These are phyloP conservation scores for Heliothis subflexa DNA, from an alignment of 1,140 invertebrate genomes.

Conservation along the genomic window DNA sequence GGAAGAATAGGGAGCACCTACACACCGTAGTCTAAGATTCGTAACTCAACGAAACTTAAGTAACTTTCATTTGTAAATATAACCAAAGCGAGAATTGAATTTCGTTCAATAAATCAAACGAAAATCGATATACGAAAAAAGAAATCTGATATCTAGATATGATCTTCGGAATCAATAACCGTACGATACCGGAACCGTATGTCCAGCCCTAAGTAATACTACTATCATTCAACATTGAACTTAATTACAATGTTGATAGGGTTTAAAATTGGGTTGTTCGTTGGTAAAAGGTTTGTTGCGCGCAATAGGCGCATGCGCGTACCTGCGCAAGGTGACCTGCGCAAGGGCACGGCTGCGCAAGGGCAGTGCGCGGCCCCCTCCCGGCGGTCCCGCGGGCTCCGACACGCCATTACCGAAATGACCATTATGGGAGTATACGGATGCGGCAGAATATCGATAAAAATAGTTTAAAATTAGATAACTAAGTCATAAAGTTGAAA, in stretches of 20 bases:
- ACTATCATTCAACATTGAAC: not conserved
- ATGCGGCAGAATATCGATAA: conserved; percentile 30
- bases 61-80: not conserved
- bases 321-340: conserved; percentile 79
- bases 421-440: conserved; percentile 59
- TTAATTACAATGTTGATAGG: not conserved
- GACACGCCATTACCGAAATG: conserved; percentile 80
- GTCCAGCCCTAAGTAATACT: conserved; percentile 7
- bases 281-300: conserved; percentile 72
- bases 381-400: conserved; percentile 54
- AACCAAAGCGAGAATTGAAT: conserved; percentile 19
- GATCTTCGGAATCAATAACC: conserved; percentile 30
- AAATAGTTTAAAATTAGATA: too few species aligned
- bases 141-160: conserved; percentile 43
- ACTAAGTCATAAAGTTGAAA: not conserved
- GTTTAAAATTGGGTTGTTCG: not conserved
- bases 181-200: conserved; percentile 41
- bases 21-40: too few species aligned
- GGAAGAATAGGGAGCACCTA: too few species aligned
- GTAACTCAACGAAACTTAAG: not conserved
- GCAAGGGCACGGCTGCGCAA: conserved; percentile 77
- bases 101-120: conserved; percentile 30
- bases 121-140: conserved; percentile 30
- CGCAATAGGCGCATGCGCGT: conserved; percentile 80
- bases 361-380: conserved; percentile 60